A percentile compares a stretch with the other conserved stretches of the same genome.
These are phyloP conservation scores for Cirrhinus molitorella DNA, from an alignment of 2,797 vertebrate species.

Conservation along the genomic window DNA sequence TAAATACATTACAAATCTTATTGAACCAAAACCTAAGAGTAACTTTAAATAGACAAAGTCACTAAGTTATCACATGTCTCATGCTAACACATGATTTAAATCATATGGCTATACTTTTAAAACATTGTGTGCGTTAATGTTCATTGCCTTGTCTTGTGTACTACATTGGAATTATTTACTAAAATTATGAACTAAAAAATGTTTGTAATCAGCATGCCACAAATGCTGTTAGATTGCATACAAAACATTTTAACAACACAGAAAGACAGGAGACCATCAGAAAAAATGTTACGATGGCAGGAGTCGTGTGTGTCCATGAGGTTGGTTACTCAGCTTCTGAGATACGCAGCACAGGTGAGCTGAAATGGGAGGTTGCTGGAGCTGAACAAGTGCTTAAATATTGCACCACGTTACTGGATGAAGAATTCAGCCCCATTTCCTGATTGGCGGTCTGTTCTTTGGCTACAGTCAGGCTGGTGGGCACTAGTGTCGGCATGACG, in stretches of 20 bases:
- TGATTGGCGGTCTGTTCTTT: constrained; percentile 70
- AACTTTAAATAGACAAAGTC: neutral
- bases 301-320: neutral
- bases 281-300: too few relatives aligned
- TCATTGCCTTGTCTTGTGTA: neutral
- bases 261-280: neutral
- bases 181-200: too few relatives aligned
- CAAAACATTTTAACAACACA: neutral
- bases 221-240: neutral
- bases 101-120: neutral
- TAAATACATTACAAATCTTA: neutral
- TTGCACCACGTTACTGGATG: constrained; percentile 67
- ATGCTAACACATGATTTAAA: neutral
- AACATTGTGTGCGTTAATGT: neutral
- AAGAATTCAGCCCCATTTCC: constrained; percentile 70
- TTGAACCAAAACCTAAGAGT: neutral
- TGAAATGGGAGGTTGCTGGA: constrained; percentile 76
- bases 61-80: neutral
- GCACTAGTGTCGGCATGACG: constrained; percentile 49
- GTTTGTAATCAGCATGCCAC: neutral
- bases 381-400: constrained; percentile 62
- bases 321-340: constrained; percentile 64
- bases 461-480: constrained; percentile 67
- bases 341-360: constrained; percentile 80
- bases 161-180: neutral